Percentiles rank a stretch among this genome's conserved stretches.
phyloP scores from a whole-genome alignment of 2,888 invertebrate species.

The Tholera decimalis region DNA sequence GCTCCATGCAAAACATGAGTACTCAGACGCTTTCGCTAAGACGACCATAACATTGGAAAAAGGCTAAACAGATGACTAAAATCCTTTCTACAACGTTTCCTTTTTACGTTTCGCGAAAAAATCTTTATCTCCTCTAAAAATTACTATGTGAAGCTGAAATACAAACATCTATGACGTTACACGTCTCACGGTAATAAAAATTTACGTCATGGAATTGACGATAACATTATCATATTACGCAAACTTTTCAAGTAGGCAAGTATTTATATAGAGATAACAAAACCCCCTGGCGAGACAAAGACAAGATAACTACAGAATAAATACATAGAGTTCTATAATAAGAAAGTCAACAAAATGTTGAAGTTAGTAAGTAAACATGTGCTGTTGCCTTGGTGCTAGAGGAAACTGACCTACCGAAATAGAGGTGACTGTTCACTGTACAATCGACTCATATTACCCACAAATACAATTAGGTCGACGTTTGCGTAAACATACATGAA shows the following conservation, averaged over 20 bases:
- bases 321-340: conserved; percentile 39
- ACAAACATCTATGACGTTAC: conserved; percentile 38
- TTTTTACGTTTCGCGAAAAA: not conserved
- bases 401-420: conserved; percentile 41
- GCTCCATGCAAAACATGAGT: too few species aligned
- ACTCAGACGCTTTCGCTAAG: too few species aligned
- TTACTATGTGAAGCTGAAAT: not conserved
- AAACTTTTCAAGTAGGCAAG: conserved; percentile 38
- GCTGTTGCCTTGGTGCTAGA: not conserved
- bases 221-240: conserved; percentile 49
- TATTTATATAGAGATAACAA: conserved; percentile 50
- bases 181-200: conserved; percentile 2
- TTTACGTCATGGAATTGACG: conserved; percentile 44
- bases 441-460: too few species aligned
- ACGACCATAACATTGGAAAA: too few species aligned
- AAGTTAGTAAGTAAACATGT: conserved; percentile 24
- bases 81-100: not conserved
- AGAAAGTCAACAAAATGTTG: conserved; percentile 36
- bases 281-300: conserved; percentile 64
- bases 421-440: not conserved
- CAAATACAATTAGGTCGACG: too few species aligned
- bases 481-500: too few species aligned
- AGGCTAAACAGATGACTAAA: too few species aligned
- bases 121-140: not conserved
- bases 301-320: conserved; percentile 41